Evolutionary conservation across 2,113 vertebrate genomes (phyloP).

Genomic region (Oceanodroma tethys): DNA sequence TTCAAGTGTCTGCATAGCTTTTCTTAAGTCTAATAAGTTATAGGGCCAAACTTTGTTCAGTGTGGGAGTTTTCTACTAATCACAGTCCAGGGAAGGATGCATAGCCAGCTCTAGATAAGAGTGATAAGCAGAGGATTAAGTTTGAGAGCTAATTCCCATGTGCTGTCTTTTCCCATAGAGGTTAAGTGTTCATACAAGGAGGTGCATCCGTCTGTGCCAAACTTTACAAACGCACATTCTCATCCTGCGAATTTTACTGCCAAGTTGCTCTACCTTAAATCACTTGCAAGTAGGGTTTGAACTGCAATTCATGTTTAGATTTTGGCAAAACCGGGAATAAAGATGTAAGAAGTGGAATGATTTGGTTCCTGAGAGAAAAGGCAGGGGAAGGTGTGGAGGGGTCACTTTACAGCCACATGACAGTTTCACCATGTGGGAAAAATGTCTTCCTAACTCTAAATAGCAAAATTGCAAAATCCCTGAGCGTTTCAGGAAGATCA

Average conservation of each 20-base stretch:
- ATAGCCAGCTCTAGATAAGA: background rate
- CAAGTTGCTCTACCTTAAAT: slow-evolving; percentile 40
- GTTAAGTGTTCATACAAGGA: background rate
- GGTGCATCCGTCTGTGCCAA: background rate
- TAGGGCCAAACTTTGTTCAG: background rate
- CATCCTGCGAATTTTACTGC: background rate
- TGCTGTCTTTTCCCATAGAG: background rate
- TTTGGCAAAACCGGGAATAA: background rate
- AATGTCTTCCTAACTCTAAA: background rate
- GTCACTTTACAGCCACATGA: background rate
- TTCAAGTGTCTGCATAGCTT: background rate
- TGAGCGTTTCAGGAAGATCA: background rate
- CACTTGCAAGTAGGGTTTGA: background rate
- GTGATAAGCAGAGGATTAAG: background rate
- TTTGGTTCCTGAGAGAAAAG: slow-evolving; percentile 15
- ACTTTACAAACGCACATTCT: background rate
- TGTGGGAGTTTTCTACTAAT: background rate
- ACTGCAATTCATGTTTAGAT: background rate
- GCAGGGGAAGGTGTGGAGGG: no score
- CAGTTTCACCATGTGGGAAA: background rate
- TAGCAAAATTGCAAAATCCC: slow-evolving; percentile 4
- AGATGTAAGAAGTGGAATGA: background rate
- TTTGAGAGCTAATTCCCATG: background rate
- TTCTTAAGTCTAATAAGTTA: background rate
- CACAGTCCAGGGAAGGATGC: background rate